phyloP scores from a whole-genome alignment of 2,797 vertebrate species.

The Neosilurus hyrtlii region DNA sequence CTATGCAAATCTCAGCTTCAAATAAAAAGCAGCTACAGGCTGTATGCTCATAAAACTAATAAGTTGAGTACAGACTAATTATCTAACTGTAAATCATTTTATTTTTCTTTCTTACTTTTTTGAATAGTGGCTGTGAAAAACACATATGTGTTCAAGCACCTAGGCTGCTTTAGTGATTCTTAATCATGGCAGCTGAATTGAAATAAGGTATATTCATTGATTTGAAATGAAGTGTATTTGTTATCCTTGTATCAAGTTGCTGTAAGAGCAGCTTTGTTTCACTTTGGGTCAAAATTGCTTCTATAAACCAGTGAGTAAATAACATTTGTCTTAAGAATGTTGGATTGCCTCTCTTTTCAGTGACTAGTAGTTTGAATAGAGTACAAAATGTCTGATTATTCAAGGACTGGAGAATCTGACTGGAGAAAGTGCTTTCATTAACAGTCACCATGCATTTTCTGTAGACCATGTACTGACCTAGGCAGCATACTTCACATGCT shows the following conservation, averaged over 20 bases:
- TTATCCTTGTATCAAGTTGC: background rate
- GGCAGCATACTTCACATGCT: background rate
- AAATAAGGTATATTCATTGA: too few species aligned
- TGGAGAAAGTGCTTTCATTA: background rate
- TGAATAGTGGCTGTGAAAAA: too few species aligned
- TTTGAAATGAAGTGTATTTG: background rate
- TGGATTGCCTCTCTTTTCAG: background rate
- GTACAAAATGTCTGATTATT: background rate
- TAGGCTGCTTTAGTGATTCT: background rate
- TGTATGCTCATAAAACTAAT: too few species aligned
- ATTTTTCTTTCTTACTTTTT: too few species aligned
- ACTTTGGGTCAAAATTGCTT: background rate
- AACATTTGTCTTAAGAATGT: background rate
- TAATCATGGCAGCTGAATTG: background rate
- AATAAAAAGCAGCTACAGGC: too few species aligned
- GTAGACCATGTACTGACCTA: background rate
- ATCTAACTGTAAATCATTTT: too few species aligned
- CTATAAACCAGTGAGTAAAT: background rate
- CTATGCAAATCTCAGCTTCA: background rate
- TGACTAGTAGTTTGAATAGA: background rate
- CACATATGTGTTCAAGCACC: background rate
- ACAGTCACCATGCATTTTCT: background rate
- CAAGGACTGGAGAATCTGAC: background rate
- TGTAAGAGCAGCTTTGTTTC: background rate
- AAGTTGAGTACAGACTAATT: too few species aligned